Base-by-base conservation (phyloP, 2,888 invertebrate species). In the Agrypnus murinus region DNA sequence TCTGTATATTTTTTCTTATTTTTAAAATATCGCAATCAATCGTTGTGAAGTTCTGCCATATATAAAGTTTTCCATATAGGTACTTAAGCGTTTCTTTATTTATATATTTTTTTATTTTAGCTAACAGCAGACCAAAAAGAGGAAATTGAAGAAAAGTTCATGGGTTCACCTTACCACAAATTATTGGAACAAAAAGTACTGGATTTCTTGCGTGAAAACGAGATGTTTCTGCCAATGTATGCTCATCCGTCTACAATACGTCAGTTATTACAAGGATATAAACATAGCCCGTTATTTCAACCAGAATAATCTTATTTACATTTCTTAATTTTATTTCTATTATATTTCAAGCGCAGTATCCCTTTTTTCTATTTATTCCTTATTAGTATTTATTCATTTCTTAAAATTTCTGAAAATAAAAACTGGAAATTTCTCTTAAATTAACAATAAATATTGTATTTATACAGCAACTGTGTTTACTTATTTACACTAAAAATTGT, bases 181-280 rank as follows among this genome's bases (percentile, higher is more conserved):
- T 65, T 76, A 43, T 79, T 85, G 15, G 81, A 82, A 62, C 70
- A 80, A 40, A 79, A 80, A 66, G 74, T 86, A 6, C 67, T 85
- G 65, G 79, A 83, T 12, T 86, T 84, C 71, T 76, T 86, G 15
- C 76, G 78, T 25, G 75, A 79, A 3, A 80, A 85, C 64, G 45
- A 78, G 10, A 76, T 69, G 12, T 77, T 81, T 68, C 74, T 86
- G 15, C 82, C 85, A 0, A 84, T 86, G 84, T 86, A 86, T 69
- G 85, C 84, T 0, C 82, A 84, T 75, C 85, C 84, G 0, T 65
- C 78, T 8, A 71, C 82, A 4, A 77, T 84, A 10, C 81, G 81
- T 32, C 73, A 76, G 15, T 77, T 85, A 12, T 60, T 84, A 40
- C 77, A 78, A 36, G 81, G 81, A 34, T 81, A 77, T 58, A 78